phyloP scores from a whole-genome alignment of 2,888 invertebrate genomes.

The Daptonema setosum region DNA sequence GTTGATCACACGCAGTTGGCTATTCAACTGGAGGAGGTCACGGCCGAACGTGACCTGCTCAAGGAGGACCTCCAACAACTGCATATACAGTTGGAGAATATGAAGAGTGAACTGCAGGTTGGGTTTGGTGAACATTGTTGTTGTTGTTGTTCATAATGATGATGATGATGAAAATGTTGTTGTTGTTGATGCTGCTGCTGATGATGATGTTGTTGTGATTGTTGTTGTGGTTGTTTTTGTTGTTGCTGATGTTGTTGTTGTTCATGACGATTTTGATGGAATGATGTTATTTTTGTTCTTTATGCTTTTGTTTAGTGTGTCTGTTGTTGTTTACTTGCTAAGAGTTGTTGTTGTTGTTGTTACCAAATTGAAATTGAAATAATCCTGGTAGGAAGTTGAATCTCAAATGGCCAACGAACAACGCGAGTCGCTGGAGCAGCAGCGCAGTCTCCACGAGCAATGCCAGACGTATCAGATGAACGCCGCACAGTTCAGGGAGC shows the following conservation, averaged over 20 bases:
- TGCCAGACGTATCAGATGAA: conserved; percentile 7
- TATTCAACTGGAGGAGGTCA: conserved; percentile 40
- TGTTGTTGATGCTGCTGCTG: no score
- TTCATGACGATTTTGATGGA: neutral
- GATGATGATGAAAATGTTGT: no score
- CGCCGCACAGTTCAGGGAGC: conserved; percentile 8
- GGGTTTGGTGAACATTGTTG: conserved; percentile 1
- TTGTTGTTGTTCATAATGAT: neutral
- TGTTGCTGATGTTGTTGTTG: no score
- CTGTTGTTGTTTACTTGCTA: no score
- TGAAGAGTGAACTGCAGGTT: conserved; percentile 34
- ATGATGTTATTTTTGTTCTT: neutral
- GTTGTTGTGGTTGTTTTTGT: no score
- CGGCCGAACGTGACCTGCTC: conserved; percentile 36
- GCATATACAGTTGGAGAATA: conserved; percentile 30
- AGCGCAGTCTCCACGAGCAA: conserved; percentile 8
- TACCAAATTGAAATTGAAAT: no score
- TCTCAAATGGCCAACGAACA: conserved; percentile 7
- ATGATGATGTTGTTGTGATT: no score
- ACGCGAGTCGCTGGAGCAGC: conserved; percentile 6
- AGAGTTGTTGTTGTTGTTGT: no score
- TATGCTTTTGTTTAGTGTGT: no score
- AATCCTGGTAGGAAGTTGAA: conserved; percentile 9
- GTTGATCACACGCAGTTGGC: conserved; percentile 4
- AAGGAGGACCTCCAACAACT: conserved; percentile 39